Percentiles rank a stretch among this genome's conserved stretches.
These are phyloP conservation scores for Hymenochirus boettgeri DNA, from an alignment of 2,113 vertebrate genomes.

Conservation along the genomic window DNA sequence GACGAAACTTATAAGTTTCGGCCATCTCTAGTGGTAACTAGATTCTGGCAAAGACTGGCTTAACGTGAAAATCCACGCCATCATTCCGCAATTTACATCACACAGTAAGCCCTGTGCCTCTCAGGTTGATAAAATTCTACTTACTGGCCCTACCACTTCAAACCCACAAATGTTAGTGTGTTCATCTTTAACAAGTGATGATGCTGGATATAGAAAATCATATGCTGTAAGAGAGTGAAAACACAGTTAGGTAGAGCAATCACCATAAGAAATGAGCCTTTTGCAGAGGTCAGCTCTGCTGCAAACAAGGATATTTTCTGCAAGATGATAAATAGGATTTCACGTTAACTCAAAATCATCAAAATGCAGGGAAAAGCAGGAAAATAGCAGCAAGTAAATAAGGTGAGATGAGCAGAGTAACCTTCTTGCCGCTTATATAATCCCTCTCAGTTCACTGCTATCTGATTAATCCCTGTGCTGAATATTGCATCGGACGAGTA, in stretches of 20 bases:
- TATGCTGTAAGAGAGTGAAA: background rate
- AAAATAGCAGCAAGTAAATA: constrained; percentile 8
- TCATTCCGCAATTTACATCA: too few relatives aligned
- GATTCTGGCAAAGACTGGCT: too few relatives aligned
- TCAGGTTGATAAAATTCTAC: background rate
- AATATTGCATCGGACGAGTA: background rate
- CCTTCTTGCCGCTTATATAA: background rate
- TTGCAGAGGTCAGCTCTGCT: background rate
- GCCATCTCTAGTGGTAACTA: too few relatives aligned
- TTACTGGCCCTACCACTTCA: too few relatives aligned
- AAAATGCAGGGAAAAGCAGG: background rate
- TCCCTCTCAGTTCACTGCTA: background rate
- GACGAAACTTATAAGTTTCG: too few relatives aligned
- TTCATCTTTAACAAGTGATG: background rate
- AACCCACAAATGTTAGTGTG: too few relatives aligned
- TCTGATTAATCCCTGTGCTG: constrained; percentile 5
- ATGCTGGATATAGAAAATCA: background rate
- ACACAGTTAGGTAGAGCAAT: constrained; percentile 1
- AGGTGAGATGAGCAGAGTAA: constrained; percentile 17
- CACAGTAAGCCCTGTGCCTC: background rate
- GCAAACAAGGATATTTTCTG: background rate
- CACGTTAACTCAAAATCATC: background rate
- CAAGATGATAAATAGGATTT: constrained; percentile 12
- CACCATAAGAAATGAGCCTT: constrained; percentile 13
- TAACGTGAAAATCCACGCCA: too few relatives aligned